Base-by-base conservation (phyloP, 2,113 vertebrate genomes). In the Bombycilla garrulus region DNA sequence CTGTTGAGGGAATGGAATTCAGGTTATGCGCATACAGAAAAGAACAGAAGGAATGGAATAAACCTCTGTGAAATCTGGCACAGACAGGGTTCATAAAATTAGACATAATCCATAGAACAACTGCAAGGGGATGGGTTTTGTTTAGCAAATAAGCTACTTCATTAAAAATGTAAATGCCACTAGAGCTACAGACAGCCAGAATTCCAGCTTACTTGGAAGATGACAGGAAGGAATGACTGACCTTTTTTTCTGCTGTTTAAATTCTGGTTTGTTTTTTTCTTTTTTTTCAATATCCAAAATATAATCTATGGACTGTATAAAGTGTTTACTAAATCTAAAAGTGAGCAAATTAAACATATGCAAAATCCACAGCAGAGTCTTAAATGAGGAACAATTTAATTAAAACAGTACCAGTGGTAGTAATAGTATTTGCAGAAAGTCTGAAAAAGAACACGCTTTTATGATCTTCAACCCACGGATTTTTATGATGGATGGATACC, bases 111-210 rank as follows among this genome's bases (percentile, higher is more conserved):
- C 56, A 38, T 18, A 19, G 66, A 82, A 56, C 26, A 57, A 90
- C 47, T 83, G 31, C 3, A 7, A 73, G 25, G 47, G 29, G 48
- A 78, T 83, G 72, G 9, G 24, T 54, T 51, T 80, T 73, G 50
- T 85, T 93, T 44, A 86, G 56, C 56, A 96, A 94, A 90, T 93
- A 94, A 95, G 51, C 82, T 92, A n/a, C 77, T 94, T 93, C 79
- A 90, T 95, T 96, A 94, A 94, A 91, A 88, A 96, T 95, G 82
- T 74, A 95, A 96, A 96, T 95, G 15, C 61, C 40, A 50, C 35
- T 82, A 57, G 12, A 87, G 18, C 36, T 90, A 35, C 47, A 86
- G 76, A 81, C 14, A 36, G 82, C 57, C 92, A 93, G 9, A 47
- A 47, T 81, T 89, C 77, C 51, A 73, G 64, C 22, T 95, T 88